Percentiles rank a stretch among this genome's conserved stretches.
These are phyloP conservation scores for Eretmochelys imbricata DNA, from an alignment of 2,113 vertebrate species.

Conservation along the genomic window DNA sequence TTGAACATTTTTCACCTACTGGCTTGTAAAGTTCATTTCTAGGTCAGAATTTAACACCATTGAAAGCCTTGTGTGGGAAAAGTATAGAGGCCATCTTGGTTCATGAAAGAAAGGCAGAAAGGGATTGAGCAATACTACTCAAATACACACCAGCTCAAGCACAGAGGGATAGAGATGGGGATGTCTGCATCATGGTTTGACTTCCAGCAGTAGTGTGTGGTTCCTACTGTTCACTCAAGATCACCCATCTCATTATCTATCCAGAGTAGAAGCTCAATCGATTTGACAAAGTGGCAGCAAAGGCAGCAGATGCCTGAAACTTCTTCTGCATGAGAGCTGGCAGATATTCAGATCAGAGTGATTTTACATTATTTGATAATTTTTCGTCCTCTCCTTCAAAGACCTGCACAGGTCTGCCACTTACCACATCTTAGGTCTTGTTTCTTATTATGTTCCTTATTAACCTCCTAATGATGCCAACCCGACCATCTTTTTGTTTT, in stretches of 20 bases:
- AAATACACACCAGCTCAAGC: accelerated
- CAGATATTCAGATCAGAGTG: background rate
- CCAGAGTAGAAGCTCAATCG: background rate
- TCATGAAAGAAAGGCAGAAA: background rate
- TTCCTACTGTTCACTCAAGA: conserved; percentile 7
- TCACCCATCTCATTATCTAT: background rate
- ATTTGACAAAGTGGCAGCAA: background rate
- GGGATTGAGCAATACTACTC: accelerated
- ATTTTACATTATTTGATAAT: background rate
- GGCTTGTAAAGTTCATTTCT: background rate
- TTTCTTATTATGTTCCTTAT: background rate
- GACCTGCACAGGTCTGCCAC: conserved; percentile 63
- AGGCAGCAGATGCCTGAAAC: background rate
- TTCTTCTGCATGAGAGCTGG: conserved; percentile 52
- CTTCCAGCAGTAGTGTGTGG: background rate
- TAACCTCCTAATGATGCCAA: background rate
- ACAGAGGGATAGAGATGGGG: background rate
- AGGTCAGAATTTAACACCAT: conserved; percentile 17
- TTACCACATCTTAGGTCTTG: conserved; percentile 51
- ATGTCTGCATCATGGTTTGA: accelerated
- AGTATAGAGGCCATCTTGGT: background rate
- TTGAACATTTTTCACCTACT: conserved; percentile 18
- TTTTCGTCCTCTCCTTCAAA: conserved; percentile 59
- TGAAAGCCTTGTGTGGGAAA: background rate
- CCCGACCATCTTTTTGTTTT: background rate